Percentiles rank a stretch among this genome's conserved stretches.
Conservation (phyloP, 2,113 vertebrate genomes). For the Psammodynastes pulverulentus region DNA sequence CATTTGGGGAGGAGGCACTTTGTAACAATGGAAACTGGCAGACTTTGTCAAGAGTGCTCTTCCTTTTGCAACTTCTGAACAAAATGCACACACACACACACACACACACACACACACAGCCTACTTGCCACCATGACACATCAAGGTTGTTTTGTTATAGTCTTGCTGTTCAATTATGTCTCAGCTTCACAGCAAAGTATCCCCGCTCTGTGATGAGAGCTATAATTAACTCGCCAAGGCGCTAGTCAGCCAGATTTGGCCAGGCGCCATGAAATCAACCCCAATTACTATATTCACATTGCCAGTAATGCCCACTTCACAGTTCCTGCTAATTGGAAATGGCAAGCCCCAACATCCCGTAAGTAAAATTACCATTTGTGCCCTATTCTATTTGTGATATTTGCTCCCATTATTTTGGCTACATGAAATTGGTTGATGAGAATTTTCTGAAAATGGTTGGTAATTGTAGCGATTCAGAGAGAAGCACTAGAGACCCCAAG, state of each 20-base stretch:
- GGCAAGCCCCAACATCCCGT: conserved; percentile 73
- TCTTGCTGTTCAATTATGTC: conserved; percentile 55
- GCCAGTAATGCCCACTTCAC: conserved; percentile 80
- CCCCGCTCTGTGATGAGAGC: conserved; percentile 71
- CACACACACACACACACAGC: neutral
- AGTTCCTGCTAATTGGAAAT: conserved; percentile 76
- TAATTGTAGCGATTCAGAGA: conserved; percentile 41
- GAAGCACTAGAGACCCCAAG: neutral
- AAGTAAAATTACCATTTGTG: conserved; percentile 65
- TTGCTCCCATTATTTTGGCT: conserved; percentile 54
- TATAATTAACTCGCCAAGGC: conserved; percentile 80
- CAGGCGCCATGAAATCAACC: conserved; percentile 80
- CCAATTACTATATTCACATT: conserved; percentile 83
- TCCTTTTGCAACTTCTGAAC: neutral
- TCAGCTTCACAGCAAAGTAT: conserved; percentile 58
- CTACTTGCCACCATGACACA: neutral
- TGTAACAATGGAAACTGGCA: neutral
- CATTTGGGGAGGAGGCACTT: neutral
- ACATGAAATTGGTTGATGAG: conserved; percentile 53
- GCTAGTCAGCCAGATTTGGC: conserved; percentile 73
- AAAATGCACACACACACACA: neutral
- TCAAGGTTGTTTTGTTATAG: conserved; percentile 53
- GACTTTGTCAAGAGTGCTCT: neutral
- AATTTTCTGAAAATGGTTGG: conserved; percentile 55
- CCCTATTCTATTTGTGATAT: conserved; percentile 52